These are phyloP conservation scores for Paraplagusia blochii DNA, from an alignment of 2,113 vertebrate species.

Conservation along the genomic window DNA sequence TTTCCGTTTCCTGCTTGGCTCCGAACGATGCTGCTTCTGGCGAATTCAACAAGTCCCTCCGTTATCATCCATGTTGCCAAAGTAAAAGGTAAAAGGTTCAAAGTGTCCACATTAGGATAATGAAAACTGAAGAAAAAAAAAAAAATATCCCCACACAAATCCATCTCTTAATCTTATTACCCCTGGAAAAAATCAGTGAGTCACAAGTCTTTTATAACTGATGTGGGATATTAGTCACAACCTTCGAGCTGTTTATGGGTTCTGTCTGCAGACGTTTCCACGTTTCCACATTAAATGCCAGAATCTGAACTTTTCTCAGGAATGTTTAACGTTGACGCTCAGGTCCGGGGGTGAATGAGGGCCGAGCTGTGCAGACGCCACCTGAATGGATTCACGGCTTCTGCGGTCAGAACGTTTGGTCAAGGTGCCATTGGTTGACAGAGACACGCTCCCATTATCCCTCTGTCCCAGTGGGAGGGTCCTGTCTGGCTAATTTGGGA, in stretches of 20 bases:
- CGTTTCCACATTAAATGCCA: constrained; percentile 32
- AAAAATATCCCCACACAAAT: constrained; percentile 6
- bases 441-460: constrained; percentile 29
- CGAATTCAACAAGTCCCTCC: constrained; percentile 11
- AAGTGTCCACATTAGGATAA: constrained; percentile 32
- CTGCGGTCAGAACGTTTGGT: constrained; percentile 46
- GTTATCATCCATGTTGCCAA: constrained; percentile 17
- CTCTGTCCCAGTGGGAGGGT: constrained; percentile 27
- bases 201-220: constrained; percentile 38
- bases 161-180: constrained; percentile 27
- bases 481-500: constrained; percentile 57
- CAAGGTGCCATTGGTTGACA: constrained; percentile 52
- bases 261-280: constrained; percentile 31
- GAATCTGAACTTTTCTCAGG: constrained; percentile 19
- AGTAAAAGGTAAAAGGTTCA: constrained; percentile 12
- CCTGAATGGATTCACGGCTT: constrained; percentile 18
- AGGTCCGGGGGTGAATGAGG: constrained; percentile 8
- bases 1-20: constrained; percentile 29
- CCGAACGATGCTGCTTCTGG: constrained; percentile 30
- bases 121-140: constrained; percentile 29
- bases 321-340: constrained; percentile 22
- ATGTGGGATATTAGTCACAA: constrained; percentile 36
- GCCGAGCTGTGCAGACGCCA: neutral
- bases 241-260: constrained; percentile 29
- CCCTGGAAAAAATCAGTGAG: constrained; percentile 28